Base-by-base conservation (phyloP, 2,888 invertebrate species). In the Pseudeuparius sepicola region DNA sequence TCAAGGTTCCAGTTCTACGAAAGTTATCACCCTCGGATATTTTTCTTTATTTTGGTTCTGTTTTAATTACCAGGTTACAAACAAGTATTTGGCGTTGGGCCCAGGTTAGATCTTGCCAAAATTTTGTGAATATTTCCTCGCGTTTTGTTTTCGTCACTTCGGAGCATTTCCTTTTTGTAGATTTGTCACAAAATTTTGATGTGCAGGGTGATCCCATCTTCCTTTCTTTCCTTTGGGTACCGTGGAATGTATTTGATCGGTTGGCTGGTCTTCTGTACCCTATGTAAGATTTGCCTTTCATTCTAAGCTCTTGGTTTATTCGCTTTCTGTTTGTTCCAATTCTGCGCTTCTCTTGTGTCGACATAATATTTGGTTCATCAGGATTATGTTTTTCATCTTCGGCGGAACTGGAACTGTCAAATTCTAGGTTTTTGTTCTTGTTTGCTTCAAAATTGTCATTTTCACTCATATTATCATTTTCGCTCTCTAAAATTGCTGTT, bases 161-260 rank as follows among this genome's bases (percentile, higher is more conserved):
- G 17, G 9, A 26, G 24, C 34, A 34, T 17, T 28, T 34, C 14
- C 20, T 37, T 13, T 30, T 33, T 12, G 18, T 32, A 14, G 33
- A 37, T 27, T 37, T 37, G 13, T n/a, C 16, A 33, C 37, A 33
- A 27, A 37, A 32, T 17, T 10, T 33, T 9, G 37, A 37, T n/a
- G 20, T 27, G 18, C 37, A 37, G 14, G 26, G 12, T 33, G 32
- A 13, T 7, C 33, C 37, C 12, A 37, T 14, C 13, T 26, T 33
- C 14, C 37, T 17, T 20, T 26, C 33, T 26, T 9, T 24, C 17
- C 33, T 37, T 13, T 37, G 18, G 11, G 9, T 33, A 27, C 29
- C 37, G 15, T 33, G 33, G 27, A 37, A 37, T 15, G 37, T 37
- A 17, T 33, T 37, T 26, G 29, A 15, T 33, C 29, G 37, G 17